Conservation (phyloP, 2,888 invertebrate species). For the Aleiodes alternator region DNA sequence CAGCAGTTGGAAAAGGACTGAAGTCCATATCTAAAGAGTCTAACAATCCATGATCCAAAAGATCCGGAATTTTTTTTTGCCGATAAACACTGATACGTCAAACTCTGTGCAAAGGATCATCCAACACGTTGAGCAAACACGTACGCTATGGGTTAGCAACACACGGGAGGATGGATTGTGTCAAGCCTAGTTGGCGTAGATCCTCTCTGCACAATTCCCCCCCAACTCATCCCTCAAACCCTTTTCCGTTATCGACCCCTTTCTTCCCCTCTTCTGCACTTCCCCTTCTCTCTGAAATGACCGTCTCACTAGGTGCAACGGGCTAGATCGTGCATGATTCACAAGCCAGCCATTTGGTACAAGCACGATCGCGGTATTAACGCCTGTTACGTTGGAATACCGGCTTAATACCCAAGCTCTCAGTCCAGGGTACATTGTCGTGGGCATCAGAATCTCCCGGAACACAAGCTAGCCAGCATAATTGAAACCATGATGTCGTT, state of each 20-base stretch:
- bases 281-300: conserved; percentile 12
- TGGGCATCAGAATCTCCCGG: conserved; percentile 21
- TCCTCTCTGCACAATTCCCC: conserved; percentile 25
- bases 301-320: conserved; percentile 37
- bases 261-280: neutral
- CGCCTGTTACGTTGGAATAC: conserved; percentile 55
- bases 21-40: no score
- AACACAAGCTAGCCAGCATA: conserved; percentile 39
- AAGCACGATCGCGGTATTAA: conserved; percentile 56
- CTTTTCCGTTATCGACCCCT: conserved; percentile 6
- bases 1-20: no score
- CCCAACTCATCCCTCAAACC: neutral
- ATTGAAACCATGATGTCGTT: conserved; percentile 46
- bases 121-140: conserved; percentile 25
- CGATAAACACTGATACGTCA: conserved; percentile 17
- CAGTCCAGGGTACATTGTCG: conserved; percentile 25
- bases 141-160: conserved; percentile 34
- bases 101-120: conserved; percentile 36
- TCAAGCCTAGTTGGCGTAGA: conserved; percentile 31
- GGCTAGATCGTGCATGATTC: conserved; percentile 48
- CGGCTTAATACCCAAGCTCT: conserved; percentile 19
- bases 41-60: no score
- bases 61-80: no score
- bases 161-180: conserved; percentile 41
- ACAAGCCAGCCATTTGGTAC: conserved; percentile 50